Conservation (phyloP, 1,140 invertebrate genomes). For the Mamestra configurata region DNA sequence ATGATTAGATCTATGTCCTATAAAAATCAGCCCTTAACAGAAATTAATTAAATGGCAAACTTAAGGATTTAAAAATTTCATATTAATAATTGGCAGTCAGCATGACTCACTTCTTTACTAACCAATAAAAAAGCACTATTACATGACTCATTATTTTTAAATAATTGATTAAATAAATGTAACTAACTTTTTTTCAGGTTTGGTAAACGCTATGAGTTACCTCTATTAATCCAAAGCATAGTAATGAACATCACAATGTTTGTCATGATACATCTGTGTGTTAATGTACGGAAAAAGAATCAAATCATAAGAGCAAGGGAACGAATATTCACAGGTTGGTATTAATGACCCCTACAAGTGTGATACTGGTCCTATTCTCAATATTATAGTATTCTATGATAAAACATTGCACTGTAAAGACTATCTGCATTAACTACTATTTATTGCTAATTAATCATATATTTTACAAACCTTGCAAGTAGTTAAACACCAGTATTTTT, state of each 20-base stretch:
- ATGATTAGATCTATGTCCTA: background rate
- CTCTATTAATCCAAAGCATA: conserved; percentile 98
- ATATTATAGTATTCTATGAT: background rate
- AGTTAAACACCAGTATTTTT: conserved; percentile 25
- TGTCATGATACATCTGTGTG: conserved; percentile 97
- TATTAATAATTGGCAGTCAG: background rate
- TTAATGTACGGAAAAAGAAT: conserved; percentile 94
- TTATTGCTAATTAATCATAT: conserved; percentile 19
- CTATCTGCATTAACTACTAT: conserved; percentile 8
- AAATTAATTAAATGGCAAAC: background rate
- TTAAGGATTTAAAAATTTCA: too few species aligned
- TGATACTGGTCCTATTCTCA: conserved; percentile 27
- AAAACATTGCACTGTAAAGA: conserved; percentile 36
- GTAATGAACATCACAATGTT: conserved; percentile 99
- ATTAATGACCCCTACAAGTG: conserved; percentile 36
- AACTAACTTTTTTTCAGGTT: conserved; percentile 92
- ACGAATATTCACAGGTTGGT: conserved; percentile 95
- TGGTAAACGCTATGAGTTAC: conserved; percentile 98
- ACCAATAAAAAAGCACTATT: background rate
- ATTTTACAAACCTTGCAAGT: conserved; percentile 2
- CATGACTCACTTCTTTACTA: background rate
- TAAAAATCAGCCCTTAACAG: background rate
- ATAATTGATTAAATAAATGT: conserved; percentile 44
- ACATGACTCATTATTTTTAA: background rate
- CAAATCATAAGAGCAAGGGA: conserved; percentile 93